Conservation (phyloP, 2,888 invertebrate genomes). For the Leptinotarsa haldemani region DNA sequence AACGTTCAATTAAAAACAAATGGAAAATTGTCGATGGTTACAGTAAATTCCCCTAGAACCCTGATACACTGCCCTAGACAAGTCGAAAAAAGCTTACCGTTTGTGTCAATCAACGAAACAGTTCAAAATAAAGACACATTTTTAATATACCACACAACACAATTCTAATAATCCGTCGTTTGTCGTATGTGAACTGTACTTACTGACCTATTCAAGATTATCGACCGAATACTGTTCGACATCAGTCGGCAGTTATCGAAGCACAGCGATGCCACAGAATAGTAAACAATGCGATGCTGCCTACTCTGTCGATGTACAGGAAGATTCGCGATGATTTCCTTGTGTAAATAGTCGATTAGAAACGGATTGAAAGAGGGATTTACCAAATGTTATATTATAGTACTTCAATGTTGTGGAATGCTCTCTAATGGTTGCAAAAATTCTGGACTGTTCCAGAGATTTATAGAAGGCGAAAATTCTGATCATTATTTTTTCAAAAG, state of each 20-base stretch:
- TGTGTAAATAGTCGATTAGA: no score
- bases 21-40: neutral
- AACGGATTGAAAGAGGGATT: no score
- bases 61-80: neutral
- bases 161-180: conserved; percentile 13
- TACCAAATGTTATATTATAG: no score
- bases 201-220: conserved; percentile 33
- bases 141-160: conserved; percentile 9
- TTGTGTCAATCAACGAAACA: conserved; percentile 6
- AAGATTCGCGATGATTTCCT: neutral
- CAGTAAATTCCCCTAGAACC: neutral
- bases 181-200: conserved; percentile 10
- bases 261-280: no score
- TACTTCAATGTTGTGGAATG: no score
- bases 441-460: no score
- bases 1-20: conserved; percentile 11
- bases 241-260: conserved; percentile 15
- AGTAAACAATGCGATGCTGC: neutral
- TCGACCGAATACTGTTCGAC: conserved; percentile 24
- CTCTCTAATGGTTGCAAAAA: no score
- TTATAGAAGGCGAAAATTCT: no score
- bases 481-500: no score
- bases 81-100: conserved; percentile 17
- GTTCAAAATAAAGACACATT: neutral
- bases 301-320: conserved; percentile 13